Base-by-base conservation (phyloP, 2,797 vertebrate species). In the Falco biarmicus region DNA sequence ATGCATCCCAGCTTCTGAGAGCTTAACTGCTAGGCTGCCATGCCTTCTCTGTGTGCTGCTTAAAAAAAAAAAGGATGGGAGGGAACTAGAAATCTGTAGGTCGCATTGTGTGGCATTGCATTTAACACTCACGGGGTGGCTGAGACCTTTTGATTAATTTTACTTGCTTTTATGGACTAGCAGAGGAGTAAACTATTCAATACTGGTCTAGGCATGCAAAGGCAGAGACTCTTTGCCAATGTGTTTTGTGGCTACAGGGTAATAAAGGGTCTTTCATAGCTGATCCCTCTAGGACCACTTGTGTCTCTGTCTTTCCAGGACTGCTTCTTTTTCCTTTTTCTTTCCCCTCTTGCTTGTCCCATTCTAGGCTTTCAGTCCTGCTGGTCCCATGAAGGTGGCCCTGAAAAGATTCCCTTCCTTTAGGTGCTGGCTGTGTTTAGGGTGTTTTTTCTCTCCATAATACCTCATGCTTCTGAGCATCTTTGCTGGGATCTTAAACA, bases 181-280 rank as follows among this genome's bases (percentile, higher is more conserved):
- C 6, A 74, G 56, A 66, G 24, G 45, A 87, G 21, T 51, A 61
- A 88, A 28, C 3, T 47, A 3, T 25, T 13, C 39, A 77, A 45
- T 22, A 57, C 7, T 39, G 34, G 37, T 41, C 22, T 37, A 47
- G 70, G 39, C 18, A 56, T 0, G 1, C 0, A 1, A 77, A 11
- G 31, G 10, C 39, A 53, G 61, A 29, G 16, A n/a, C 50, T 41
- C 26, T 80, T 91, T 61, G 54, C 14, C 13, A 16, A 11, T 10
- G 15, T 18, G 7, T 37, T 75, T 50, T 41, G 17, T 71, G 48
- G 28, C 26, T 63, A 18, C 11, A 8, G 13, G 26, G 15, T 39
- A 7, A 31, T 60, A 64, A 66, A 66, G 32, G 5, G 5, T 79
- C 45, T 63, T 83, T 34, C 8, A 4, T 51, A 50, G 25, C 20